Base-by-base conservation (phyloP, 2,113 vertebrate species). In the Malurus alboscapulatus region DNA sequence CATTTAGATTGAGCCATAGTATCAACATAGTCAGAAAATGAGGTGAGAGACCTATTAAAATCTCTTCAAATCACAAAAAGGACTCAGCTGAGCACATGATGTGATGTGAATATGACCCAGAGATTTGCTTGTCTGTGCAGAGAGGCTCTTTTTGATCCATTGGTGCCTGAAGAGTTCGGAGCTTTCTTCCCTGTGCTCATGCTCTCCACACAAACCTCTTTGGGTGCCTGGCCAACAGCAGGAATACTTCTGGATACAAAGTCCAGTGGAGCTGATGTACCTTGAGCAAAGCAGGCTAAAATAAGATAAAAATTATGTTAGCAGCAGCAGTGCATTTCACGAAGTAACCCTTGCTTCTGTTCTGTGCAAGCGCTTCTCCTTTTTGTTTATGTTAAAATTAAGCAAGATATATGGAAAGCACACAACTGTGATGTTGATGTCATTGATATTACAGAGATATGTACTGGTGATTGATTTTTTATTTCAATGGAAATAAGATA, bases 121-220 rank as follows among this genome's bases (percentile, higher is more conserved):
- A 25, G 30, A 71, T 84, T 36, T 61, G 20, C 17, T 40, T 63
- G 9, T 25, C 36, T 75, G 3, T 15, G 45, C 7, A 78, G 44
- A 77, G 25, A 71, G n/a, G 4, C 4, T 75, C 20, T 63, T 87
- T 71, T n/a, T 68, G 26, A 68, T 82, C 40, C n/a, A 22, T 21
- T 29, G 14, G 11, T 74, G 8, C 24, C 84, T 78, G 27, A 54
- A 38, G 21, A 71, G 7, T 10, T 16, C 44, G 36, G 78, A 63
- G 17, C 20, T 2, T 58, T 48, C 72, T 48, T 29, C 42, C 25
- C 42, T 48, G 1, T 24, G n/a, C 1, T 0, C 26, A 7, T 59
- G 51, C 36, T 67, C 14, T 42, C 53, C 47, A 11, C 1, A 3
- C 17, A 54, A 17, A 32, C 12, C 6, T 73, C 17, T 45, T 32